phyloP scores from a whole-genome alignment of 2,113 vertebrate genomes.

The Acrocephalus kingi region DNA sequence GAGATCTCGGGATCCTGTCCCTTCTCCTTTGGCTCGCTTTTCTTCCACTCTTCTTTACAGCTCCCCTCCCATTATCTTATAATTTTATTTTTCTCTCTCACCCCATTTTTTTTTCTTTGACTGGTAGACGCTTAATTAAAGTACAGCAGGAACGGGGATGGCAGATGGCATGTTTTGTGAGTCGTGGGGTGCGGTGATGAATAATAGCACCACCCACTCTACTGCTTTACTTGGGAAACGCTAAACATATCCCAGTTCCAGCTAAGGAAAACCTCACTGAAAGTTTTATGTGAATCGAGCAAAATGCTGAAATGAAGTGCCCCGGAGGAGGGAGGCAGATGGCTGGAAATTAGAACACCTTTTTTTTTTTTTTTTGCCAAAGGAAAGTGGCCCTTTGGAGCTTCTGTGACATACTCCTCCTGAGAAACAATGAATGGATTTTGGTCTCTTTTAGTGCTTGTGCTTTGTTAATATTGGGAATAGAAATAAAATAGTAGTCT shows the following conservation, averaged over 20 bases:
- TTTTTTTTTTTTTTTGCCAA: background rate
- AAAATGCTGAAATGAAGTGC: background rate
- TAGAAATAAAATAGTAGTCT: background rate
- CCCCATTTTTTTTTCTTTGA: background rate
- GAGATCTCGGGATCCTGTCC: background rate
- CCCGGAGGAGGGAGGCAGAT: background rate
- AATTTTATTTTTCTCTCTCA: background rate
- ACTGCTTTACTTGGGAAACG: constrained; percentile 57
- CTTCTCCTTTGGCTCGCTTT: too few relatives aligned
- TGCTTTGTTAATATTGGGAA: background rate
- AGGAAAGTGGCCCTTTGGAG: background rate
- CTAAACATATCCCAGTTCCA: constrained; percentile 37
- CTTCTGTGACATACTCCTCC: rapidly evolving
- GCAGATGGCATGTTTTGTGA: constrained; percentile 77
- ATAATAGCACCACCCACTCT: constrained; percentile 72
- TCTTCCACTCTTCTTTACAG: background rate
- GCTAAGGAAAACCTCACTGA: constrained; percentile 32
- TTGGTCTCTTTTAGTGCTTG: background rate
- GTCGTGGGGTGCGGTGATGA: constrained; percentile 73
- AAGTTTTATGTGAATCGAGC: constrained; percentile 60
- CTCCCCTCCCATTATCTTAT: background rate
- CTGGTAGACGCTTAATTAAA: constrained; percentile 75
- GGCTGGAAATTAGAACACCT: background rate
- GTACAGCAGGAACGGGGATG: constrained; percentile 58
- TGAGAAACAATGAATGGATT: constrained; percentile 2